These are phyloP conservation scores for Orchestia grillus DNA, from an alignment of 1,140 invertebrate genomes.

Conservation along the genomic window DNA sequence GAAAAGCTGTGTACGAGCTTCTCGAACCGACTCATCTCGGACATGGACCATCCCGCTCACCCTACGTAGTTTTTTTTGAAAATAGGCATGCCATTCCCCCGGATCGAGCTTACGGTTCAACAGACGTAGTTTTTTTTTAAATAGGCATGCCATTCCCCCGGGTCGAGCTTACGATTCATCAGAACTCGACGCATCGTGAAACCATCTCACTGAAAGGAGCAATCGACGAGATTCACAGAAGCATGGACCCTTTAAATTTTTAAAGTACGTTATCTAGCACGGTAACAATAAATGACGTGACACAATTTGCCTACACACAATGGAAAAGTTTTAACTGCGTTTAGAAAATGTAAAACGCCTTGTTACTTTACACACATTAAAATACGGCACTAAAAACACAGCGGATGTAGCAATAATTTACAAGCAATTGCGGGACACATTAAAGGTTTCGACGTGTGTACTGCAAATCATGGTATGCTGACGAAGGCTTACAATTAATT, in stretches of 20 bases:
- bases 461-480: not conserved
- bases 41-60: not conserved
- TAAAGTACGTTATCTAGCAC: not conserved
- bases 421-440: not conserved
- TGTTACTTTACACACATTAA: constrained; percentile 1
- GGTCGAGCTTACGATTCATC: not conserved
- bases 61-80: not conserved
- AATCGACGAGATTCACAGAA: not conserved
- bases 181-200: not conserved
- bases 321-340: not conserved
- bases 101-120: not conserved
- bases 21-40: not conserved
- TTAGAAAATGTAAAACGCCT: not conserved
- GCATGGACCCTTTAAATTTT: not conserved
- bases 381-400: not conserved
- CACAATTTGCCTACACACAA: not conserved
- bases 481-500: not conserved
- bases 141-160: not conserved
- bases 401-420: not conserved
- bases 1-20: not conserved
- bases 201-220: not conserved
- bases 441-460: not conserved
- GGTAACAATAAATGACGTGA: not conserved
- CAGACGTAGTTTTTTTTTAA: not conserved
- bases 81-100: not conserved